phyloP scores from a whole-genome alignment of 2,888 invertebrate genomes.

The Punctoribates punctum region DNA sequence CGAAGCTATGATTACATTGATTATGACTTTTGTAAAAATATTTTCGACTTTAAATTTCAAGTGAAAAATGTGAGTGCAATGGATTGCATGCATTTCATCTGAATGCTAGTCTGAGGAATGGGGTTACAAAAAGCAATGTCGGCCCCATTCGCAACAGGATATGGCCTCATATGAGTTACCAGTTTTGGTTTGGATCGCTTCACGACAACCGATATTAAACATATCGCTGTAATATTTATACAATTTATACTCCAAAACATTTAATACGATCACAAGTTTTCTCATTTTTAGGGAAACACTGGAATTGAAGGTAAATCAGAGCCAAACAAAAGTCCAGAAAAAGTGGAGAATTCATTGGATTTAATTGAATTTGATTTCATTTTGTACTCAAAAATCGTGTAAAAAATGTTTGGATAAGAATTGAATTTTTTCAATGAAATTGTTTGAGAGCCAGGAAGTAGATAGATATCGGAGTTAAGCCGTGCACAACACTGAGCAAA shows the following conservation, averaged over 20 bases:
- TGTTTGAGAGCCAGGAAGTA: constrained; percentile 23
- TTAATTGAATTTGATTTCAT: neutral
- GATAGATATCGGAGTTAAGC: constrained; percentile 32
- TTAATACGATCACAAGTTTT: too few relatives aligned
- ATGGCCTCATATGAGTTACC: constrained; percentile 37
- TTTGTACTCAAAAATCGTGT: neutral
- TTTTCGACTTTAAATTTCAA: neutral
- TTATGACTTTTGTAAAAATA: neutral
- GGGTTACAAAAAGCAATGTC: constrained; percentile 37
- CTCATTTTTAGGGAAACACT: too few relatives aligned
- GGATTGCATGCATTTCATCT: constrained; percentile 26
- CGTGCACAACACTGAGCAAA: neutral
- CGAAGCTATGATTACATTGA: neutral
- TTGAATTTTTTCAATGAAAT: constrained; percentile 12
- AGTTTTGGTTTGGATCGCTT: constrained; percentile 26
- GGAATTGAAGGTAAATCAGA: too few relatives aligned
- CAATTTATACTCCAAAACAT: neutral
- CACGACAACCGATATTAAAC: neutral
- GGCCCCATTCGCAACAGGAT: constrained; percentile 36
- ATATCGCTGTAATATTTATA: too few relatives aligned
- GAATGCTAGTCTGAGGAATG: constrained; percentile 30
- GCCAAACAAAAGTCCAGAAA: too few relatives aligned
- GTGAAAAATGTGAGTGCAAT: constrained; percentile 21
- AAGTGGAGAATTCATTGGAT: too few relatives aligned
- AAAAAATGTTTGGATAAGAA: neutral